These are phyloP conservation scores for human (Homo sapiens) DNA, from an alignment of 2,113 vertebrate genomes.

Conservation along the genomic window GRCh38 chr3:177650501-177651000, in stretches of 20 bases:
- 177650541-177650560: not conserved
- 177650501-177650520: not conserved
- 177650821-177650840: not conserved
- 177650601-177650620: not conserved
- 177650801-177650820: not conserved
- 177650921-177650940: not conserved
- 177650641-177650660: not conserved
- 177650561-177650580: not conserved
- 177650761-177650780: not conserved
- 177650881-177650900: not conserved
- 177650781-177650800: not conserved
- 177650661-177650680: not conserved
- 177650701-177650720: not conserved
- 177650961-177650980: not conserved
- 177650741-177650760: not conserved
- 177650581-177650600: not conserved
- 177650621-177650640: not conserved
- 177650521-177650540: not conserved
- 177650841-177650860: not conserved
- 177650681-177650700: not conserved
- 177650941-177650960: not conserved
- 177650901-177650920: not conserved
- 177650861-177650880: not conserved
- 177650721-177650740: not conserved
- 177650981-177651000: not conserved